Base-by-base conservation (phyloP, 2,888 invertebrate genomes). In the Labia minor region DNA sequence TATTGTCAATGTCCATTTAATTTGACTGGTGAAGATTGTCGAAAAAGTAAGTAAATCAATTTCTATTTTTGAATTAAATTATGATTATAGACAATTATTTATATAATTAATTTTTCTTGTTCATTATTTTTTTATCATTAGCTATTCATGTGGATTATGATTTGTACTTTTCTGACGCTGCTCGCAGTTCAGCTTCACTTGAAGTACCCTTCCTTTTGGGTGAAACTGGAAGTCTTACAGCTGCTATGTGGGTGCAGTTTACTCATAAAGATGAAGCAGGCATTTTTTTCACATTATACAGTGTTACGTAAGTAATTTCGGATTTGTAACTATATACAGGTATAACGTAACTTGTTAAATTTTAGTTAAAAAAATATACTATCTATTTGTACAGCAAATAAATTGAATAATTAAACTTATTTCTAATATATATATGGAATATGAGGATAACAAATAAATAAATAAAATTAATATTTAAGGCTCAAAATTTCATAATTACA, bases 91-190 rank as follows among this genome's bases (percentile, higher is more conserved):
- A 26, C 26, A 26, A 26, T n/a, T n/a, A n/a, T n/a, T n/a, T n/a
- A 26, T 26, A 6, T 26, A 26, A 26, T 26, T 26, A 26, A 26
- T 26, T 26, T n/a, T 26, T 26, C 26, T 26, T 8, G 8, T 26
- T 26, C 26, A 26, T 8, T 6, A 26, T 26, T 19, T 62, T 14
- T 62, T 21, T 21, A 20, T 19, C 11, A n/a, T 61, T 79, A 93
- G 93, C 92, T n/a, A 92, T 97, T 72, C 95, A 95, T 79, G 92
- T 95, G n/a, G 95, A 97, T 78, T 98, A 97, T 77, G 97, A 98
- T 76, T 81, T 98, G 10, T 93, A 92, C 84, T 95, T 98, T 79
- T 92, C 93, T 74, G 95, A 96, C 76, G 86, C 91, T 63, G 82
- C 89, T 14, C 86, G 94, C 14, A 93, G 95, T 69, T 92, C 92